Evolutionary conservation across 2,797 vertebrate species (phyloP).

Genomic region (Pyrocephalus nanus): DNA sequence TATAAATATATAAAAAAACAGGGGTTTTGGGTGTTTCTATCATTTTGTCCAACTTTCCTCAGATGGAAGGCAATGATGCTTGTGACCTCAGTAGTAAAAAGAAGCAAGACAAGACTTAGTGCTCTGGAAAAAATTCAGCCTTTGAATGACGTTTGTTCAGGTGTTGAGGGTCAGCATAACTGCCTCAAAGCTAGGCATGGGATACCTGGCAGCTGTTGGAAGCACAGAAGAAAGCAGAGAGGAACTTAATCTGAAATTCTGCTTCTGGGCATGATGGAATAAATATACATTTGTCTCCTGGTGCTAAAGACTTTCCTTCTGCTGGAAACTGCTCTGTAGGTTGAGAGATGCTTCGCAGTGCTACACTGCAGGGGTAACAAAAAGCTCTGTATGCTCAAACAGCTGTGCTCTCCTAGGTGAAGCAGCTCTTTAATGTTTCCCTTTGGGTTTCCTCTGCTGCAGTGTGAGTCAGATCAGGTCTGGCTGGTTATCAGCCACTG

Average conservation of each 20-base stretch:
- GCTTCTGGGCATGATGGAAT: not conserved
- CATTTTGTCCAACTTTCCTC: not conserved
- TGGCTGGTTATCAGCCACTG: conserved; percentile 25
- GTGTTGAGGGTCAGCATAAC: not conserved
- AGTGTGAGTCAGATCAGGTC: not conserved
- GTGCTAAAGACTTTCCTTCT: not conserved
- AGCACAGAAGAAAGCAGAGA: not conserved
- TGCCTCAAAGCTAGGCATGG: not conserved
- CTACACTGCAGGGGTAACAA: not conserved
- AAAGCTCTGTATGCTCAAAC: not conserved
- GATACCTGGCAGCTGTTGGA: not conserved
- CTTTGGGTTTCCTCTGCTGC: not conserved
- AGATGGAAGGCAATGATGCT: not conserved
- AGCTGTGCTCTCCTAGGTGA: not conserved
- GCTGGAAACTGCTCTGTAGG: not conserved
- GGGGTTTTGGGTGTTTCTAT: not conserved
- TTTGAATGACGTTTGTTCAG: not conserved
- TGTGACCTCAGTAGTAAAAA: not conserved
- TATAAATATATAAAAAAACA: not conserved
- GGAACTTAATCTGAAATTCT: not conserved
- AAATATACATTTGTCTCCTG: not conserved
- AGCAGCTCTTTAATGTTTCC: not conserved
- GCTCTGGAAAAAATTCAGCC: not conserved
- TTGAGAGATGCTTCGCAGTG: not conserved
- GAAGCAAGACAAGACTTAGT: not conserved